Conservation (phyloP, 2,888 invertebrate genomes). For the Cataglyphis altisquamis region DNA sequence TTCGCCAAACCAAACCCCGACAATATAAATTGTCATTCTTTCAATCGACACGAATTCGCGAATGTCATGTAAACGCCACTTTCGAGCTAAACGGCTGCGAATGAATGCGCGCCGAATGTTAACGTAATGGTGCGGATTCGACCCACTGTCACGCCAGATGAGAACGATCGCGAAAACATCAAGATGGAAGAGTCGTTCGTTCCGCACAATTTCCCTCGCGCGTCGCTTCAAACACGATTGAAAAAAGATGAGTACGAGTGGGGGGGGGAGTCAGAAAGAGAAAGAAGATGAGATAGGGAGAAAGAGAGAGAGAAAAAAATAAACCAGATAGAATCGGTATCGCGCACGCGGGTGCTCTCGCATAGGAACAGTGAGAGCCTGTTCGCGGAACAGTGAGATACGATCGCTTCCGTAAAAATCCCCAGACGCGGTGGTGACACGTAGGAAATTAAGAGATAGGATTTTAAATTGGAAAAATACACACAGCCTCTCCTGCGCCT, state of each 20-base stretch:
- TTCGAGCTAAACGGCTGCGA: constrained; percentile 5
- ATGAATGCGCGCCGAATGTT: constrained; percentile 47
- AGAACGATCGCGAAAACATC: constrained; percentile 47
- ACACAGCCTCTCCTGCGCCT: constrained; percentile 26
- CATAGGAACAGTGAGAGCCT: constrained; percentile 78
- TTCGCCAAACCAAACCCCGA: neutral
- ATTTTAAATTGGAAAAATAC: constrained; percentile 85
- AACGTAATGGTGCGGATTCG: constrained; percentile 49
- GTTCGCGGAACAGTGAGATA: constrained; percentile 65
- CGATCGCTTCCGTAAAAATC: constrained; percentile 82
- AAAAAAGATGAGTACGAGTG: constrained; percentile 6
- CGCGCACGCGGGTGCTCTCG: constrained; percentile 74
- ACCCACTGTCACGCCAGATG: constrained; percentile 50
- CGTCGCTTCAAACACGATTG: constrained; percentile 38
- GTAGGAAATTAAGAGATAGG: constrained; percentile 85
- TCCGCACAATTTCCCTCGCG: constrained; percentile 76
- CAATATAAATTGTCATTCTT: neutral
- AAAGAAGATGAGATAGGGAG: neutral
- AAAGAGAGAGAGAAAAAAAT: constrained; percentile 41
- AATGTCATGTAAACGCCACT: constrained; percentile 62
- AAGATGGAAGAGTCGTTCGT: constrained; percentile 68
- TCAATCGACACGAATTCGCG: constrained; percentile 27
- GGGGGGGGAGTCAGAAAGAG: neutral
- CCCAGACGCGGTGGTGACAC: constrained; percentile 83
- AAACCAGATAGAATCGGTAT: constrained; percentile 78